These are phyloP conservation scores for Chloroceryle aenea DNA, from an alignment of 2,113 vertebrate species.

Conservation along the genomic window DNA sequence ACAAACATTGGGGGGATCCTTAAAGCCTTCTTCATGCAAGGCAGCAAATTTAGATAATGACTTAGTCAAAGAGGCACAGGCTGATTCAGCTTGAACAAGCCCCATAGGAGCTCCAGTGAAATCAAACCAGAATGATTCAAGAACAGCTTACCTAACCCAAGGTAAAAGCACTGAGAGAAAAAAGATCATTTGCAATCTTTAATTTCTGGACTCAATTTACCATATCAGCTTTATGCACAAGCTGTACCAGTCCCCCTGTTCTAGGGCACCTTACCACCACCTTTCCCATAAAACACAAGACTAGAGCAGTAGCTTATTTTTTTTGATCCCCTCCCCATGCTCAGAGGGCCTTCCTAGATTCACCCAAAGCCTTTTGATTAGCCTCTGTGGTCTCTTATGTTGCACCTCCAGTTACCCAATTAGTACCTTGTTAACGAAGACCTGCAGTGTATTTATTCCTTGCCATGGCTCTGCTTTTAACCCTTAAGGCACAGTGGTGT, in stretches of 20 bases:
- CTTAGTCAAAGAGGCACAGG: neutral
- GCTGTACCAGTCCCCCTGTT: neutral
- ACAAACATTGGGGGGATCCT: neutral
- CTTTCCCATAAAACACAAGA: neutral
- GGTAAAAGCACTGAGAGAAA: neutral
- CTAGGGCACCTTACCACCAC: neutral
- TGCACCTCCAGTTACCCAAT: conserved; percentile 48
- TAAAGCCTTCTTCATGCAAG: neutral
- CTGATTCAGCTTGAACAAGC: neutral
- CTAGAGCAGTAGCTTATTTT: neutral
- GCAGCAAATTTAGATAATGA: neutral
- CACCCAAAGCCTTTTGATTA: neutral
- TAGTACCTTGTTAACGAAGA: conserved; percentile 51
- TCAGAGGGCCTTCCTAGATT: neutral
- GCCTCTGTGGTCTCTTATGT: conserved; percentile 29
- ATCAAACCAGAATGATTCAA: neutral
- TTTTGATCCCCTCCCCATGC: neutral
- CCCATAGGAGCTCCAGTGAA: neutral
- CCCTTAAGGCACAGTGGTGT: neutral
- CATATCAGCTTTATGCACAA: neutral
- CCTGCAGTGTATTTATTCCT: conserved; percentile 35
- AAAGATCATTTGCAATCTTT: neutral
- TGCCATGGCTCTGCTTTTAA: neutral
- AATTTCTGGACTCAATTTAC: neutral
- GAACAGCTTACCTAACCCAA: neutral